phyloP scores from a whole-genome alignment of 2,888 invertebrate species.

The Crioceris asparagi region DNA sequence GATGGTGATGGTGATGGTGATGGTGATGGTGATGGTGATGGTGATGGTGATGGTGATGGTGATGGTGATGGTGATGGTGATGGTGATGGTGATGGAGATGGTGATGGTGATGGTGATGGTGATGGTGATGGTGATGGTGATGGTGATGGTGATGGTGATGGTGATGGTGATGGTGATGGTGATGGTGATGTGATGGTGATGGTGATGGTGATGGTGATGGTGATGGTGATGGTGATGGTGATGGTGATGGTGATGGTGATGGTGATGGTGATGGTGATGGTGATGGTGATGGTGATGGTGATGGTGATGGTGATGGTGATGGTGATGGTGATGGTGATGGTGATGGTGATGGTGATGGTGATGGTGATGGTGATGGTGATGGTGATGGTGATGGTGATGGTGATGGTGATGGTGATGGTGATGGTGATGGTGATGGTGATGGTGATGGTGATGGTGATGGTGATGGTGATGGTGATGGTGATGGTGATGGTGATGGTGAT shows the following conservation, averaged over 20 bases:
- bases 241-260: slow-evolving; percentile 2
- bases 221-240: slow-evolving; percentile 2
- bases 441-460: slow-evolving; percentile 1
- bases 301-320: slow-evolving; percentile 1
- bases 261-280: slow-evolving; percentile 1
- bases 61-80: slow-evolving; percentile 1
- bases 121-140: slow-evolving; percentile 1
- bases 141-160: slow-evolving; percentile 1
- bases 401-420: slow-evolving; percentile 2
- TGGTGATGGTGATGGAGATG: slow-evolving; percentile 1
- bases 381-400: slow-evolving; percentile 1
- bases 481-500: not conserved
- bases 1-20: not conserved
- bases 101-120: slow-evolving; percentile 1
- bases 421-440: slow-evolving; percentile 1
- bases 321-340: slow-evolving; percentile 1
- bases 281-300: slow-evolving; percentile 2
- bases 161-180: not conserved
- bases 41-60: not conserved
- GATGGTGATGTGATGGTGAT: too few species aligned
- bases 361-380: slow-evolving; percentile 1
- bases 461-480: slow-evolving; percentile 1
- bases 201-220: too few species aligned
- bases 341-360: slow-evolving; percentile 1
- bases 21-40: slow-evolving; percentile 1